Evolutionary conservation across 2,113 vertebrate species (phyloP).

Genomic region (Tichodroma muraria): DNA sequence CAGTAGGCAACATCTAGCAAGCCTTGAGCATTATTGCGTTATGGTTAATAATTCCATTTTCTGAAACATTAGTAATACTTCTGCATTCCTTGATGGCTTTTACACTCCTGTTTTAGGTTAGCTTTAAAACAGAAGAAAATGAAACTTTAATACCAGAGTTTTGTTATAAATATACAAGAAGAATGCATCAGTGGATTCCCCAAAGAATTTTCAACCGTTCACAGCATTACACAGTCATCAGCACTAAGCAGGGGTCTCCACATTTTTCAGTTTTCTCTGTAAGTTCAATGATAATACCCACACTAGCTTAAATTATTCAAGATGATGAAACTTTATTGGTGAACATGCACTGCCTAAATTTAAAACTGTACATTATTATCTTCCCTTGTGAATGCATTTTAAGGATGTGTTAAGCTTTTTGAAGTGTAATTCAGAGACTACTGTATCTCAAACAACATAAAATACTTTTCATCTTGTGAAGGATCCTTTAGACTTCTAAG

Average conservation of each 20-base stretch:
- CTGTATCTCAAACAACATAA: slow-evolving; percentile 60
- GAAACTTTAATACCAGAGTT: slow-evolving; percentile 47
- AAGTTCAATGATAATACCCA: slow-evolving; percentile 51
- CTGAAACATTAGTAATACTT: slow-evolving; percentile 57
- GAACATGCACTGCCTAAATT: slow-evolving; percentile 53
- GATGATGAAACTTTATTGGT: slow-evolving; percentile 55
- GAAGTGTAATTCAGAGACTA: slow-evolving; percentile 56
- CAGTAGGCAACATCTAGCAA: slow-evolving; percentile 54
- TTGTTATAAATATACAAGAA: slow-evolving; percentile 48
- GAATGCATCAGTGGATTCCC: slow-evolving; percentile 35
- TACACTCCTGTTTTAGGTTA: slow-evolving; percentile 15
- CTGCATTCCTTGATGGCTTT: slow-evolving; percentile 26
- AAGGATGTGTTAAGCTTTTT: slow-evolving; percentile 50
- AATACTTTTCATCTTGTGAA: slow-evolving; percentile 61
- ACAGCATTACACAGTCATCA: slow-evolving; percentile 44
- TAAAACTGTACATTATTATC: slow-evolving; percentile 62
- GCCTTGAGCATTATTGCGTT: slow-evolving; percentile 51
- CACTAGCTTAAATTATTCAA: slow-evolving; percentile 59
- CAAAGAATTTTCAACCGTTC: slow-evolving; percentile 36
- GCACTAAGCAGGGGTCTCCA: slow-evolving; percentile 43
- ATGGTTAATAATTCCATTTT: slow-evolving; percentile 65
- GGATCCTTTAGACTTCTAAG: slow-evolving; percentile 57
- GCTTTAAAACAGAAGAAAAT: slow-evolving; percentile 34
- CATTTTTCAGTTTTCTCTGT: slow-evolving; percentile 54
- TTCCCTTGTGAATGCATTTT: slow-evolving; percentile 58